Evolutionary conservation across 2,113 vertebrate genomes (phyloP).

Genomic region (Ictidomys tridecemlineatus): DNA sequence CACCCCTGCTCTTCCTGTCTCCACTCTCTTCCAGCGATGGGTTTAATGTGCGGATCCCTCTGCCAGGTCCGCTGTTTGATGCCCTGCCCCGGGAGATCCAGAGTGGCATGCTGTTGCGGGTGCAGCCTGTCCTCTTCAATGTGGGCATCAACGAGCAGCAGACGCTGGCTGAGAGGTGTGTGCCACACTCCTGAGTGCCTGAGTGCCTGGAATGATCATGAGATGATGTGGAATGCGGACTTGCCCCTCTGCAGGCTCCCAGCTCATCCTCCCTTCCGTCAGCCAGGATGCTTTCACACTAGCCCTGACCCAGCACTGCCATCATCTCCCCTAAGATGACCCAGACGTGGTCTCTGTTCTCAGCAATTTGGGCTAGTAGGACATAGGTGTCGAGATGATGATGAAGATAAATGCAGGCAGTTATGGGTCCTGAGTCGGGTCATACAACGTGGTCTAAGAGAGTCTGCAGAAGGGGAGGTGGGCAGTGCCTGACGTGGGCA

Average conservation of each 20-base stretch:
- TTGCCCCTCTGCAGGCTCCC: no score
- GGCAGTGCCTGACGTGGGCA: neutral
- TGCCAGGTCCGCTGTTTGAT: slow-evolving; percentile 97
- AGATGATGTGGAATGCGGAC: fast-evolving
- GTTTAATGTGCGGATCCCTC: slow-evolving; percentile 97
- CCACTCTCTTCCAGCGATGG: slow-evolving; percentile 89
- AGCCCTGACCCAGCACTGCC: fast-evolving
- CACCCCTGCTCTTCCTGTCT: neutral
- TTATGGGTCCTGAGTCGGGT: neutral
- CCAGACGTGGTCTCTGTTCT: neutral
- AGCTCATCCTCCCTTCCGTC: neutral
- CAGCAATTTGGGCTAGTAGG: neutral
- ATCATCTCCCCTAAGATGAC: no score
- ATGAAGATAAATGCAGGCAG: neutral
- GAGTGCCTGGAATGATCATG: fast-evolving
- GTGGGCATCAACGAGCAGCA: slow-evolving; percentile 99
- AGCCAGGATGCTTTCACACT: neutral
- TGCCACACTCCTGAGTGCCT: neutral
- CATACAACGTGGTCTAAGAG: neutral
- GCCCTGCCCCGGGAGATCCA: slow-evolving; percentile 96
- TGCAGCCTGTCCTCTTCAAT: slow-evolving; percentile 98
- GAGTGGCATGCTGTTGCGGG: slow-evolving; percentile 97
- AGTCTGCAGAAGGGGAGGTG: neutral
- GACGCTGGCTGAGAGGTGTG: slow-evolving; percentile 97
- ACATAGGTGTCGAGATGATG: neutral